Conservation (phyloP, 2,797 vertebrate genomes). For the Dryobates pubescens region DNA sequence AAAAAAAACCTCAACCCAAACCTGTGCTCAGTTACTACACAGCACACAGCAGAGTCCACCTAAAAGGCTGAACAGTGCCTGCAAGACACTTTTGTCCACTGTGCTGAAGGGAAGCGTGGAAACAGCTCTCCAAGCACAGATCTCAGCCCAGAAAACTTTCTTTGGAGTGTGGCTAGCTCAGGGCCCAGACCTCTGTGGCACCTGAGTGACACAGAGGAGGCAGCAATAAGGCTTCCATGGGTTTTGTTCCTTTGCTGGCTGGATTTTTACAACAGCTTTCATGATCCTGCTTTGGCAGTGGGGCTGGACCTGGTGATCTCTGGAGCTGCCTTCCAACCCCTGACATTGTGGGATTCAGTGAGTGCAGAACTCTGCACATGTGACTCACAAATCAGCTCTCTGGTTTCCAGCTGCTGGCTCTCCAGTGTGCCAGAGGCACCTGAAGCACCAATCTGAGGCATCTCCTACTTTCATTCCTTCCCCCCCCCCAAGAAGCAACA, state of each 20-base stretch:
- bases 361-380: rapidly evolving
- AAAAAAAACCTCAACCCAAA: not conserved
- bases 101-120: not conserved
- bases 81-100: not conserved
- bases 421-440: not conserved
- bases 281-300: not conserved
- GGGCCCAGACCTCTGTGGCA: not conserved
- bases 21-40: not conserved
- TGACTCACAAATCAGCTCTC: not conserved
- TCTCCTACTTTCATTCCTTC: not conserved
- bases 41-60: not conserved
- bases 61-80: not conserved
- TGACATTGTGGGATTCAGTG: too few species aligned
- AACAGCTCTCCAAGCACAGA: not conserved
- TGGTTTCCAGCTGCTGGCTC: not conserved
- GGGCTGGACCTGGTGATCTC: too few species aligned
- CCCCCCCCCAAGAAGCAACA: not conserved
- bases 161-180: not conserved
- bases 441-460: not conserved
- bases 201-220: not conserved
- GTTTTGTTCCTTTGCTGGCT: not conserved
- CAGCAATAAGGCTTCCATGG: not conserved
- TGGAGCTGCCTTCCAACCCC: too few species aligned
- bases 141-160: not conserved
- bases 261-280: not conserved